phyloP scores from a whole-genome alignment of 2,888 invertebrate genomes.

The Eulithis prunata region DNA sequence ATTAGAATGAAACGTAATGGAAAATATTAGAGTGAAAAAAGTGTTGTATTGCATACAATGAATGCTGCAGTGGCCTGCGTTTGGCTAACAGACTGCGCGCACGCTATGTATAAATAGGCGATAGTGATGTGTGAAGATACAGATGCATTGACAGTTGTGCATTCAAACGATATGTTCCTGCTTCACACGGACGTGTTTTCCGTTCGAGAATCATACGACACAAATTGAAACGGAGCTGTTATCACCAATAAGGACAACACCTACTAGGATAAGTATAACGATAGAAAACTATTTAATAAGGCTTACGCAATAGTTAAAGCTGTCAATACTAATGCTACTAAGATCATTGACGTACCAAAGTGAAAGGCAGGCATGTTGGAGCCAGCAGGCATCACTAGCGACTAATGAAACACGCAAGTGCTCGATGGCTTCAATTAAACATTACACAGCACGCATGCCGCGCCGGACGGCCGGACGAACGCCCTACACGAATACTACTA shows the following conservation, averaged over 20 bases:
- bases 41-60: constrained; percentile 62
- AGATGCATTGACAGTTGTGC: constrained; percentile 17
- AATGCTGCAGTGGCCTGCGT: constrained; percentile 48
- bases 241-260: constrained; percentile 9
- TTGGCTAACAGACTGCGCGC: constrained; percentile 50
- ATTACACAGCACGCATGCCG: constrained; percentile 35
- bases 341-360: constrained; percentile 9
- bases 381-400: constrained; percentile 20
- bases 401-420: constrained; percentile 45
- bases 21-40: constrained; percentile 58
- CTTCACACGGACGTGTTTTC: constrained; percentile 11
- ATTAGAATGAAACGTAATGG: constrained; percentile 63
- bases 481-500: constrained; percentile 27
- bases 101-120: constrained; percentile 45
- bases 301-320: background rate
- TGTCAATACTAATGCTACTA: background rate
- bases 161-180: constrained; percentile 11
- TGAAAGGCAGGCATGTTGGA: constrained; percentile 16
- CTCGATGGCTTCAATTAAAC: constrained; percentile 45
- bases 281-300: background rate
- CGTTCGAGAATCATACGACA: constrained; percentile 7
- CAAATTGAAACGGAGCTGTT: background rate
- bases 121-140: constrained; percentile 23
- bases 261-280: background rate
- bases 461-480: constrained; percentile 16